phyloP scores from a whole-genome alignment of 2,888 invertebrate genomes.

The Drosophila paucipuncta region DNA sequence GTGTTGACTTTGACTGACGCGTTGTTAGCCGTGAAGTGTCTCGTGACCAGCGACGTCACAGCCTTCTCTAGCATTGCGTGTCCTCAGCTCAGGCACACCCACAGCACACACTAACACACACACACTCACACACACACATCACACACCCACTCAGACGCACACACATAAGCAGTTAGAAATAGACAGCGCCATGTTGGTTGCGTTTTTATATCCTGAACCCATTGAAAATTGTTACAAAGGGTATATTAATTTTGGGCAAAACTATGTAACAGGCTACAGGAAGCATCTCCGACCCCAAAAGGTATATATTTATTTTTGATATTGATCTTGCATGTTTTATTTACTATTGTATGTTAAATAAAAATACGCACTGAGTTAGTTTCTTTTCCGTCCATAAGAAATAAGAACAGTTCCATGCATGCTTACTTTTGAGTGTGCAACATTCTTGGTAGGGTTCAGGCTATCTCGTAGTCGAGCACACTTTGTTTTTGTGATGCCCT shows the following conservation, averaged over 20 bases:
- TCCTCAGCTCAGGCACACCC: constrained; percentile 20
- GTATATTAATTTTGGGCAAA: background rate
- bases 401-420: background rate
- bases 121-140: background rate
- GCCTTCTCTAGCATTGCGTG: constrained; percentile 56
- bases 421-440: background rate
- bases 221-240: background rate
- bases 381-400: background rate
- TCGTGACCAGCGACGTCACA: constrained; percentile 45
- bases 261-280: background rate
- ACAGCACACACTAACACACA: background rate
- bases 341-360: too few species aligned
- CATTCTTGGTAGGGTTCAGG: background rate
- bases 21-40: constrained; percentile 76
- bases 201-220: constrained; percentile 27
- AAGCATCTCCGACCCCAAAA: background rate
- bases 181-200: constrained; percentile 17
- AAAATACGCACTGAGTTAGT: too few species aligned
- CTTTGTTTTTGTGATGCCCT: background rate
- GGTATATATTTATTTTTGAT: background rate
- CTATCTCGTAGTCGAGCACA: background rate
- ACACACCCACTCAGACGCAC: background rate
- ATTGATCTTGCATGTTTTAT: too few species aligned
- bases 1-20: constrained; percentile 78
- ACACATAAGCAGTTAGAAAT: constrained; percentile 19